Evolutionary conservation across 1,140 invertebrate species (phyloP), one percentile per base, ranked within the genome.

Genomic region (Drosophila bipectinata): DNA sequence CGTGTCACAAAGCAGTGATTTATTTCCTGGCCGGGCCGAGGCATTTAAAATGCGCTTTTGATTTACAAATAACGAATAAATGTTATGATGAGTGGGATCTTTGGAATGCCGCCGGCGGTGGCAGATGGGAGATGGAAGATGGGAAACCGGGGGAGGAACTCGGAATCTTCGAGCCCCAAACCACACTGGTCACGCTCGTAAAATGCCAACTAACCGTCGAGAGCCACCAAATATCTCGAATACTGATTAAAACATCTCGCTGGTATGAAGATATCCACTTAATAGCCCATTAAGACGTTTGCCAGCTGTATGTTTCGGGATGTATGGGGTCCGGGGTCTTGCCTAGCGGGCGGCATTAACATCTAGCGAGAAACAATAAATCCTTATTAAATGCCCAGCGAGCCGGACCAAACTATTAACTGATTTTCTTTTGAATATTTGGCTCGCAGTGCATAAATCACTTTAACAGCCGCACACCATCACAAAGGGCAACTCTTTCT

Each of bases 11-110:
- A 64, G 64, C 63, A 52, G 53, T 88, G 83, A 88, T 88, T 88
- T 88, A 88, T 88, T 83, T 49, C 49, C 63, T 62, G 60, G 10
- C 56, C 52, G 49, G 55, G 61, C 32, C 52, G 32, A 77, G 76
- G 75, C 83, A 87, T 87, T 87, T 82, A 88, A 21, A 87, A 87
- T 73, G 58, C 72, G 67, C 62, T 82, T 85, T 83, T 83, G 82
- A 85, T 88, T 87, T 88, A 82, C 82, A 87, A 88, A 88, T 85
- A 85, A 88, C 82, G 82, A 85, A 88, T 85, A 88, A 82, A 87
- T 82, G 79, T 88, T 87, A 75, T 82, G 82, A 85, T 85, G 83
- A 85, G 78, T 87, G 74, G 82, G 78, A 72, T 85, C 83, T 85
- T 75, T 85, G 78, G 82, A 68, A 85, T 88, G 83, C 83, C 79